Conservation (phyloP, 2,888 invertebrate species). For the Mechanitis messenoides region DNA sequence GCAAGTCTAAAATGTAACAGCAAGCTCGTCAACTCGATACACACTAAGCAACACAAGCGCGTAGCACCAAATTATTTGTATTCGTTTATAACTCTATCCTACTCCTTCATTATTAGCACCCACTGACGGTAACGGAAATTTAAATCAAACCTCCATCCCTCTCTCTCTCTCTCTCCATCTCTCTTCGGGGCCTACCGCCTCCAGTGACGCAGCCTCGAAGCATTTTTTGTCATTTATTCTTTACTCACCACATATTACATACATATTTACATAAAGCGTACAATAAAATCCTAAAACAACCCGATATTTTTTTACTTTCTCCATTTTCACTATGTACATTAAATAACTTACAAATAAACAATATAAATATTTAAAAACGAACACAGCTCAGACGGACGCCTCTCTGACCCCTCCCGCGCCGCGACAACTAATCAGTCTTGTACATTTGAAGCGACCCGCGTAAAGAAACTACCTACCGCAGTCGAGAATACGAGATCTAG, state of each 20-base stretch:
- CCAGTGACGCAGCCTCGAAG: conserved; percentile 20
- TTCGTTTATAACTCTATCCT: neutral
- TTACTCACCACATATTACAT: conserved; percentile 65
- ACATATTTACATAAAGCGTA: conserved; percentile 66
- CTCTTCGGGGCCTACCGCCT: no score
- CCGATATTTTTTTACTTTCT: conserved; percentile 53
- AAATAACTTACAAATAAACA: conserved; percentile 72
- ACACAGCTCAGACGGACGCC: conserved; percentile 41
- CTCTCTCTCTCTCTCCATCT: no score
- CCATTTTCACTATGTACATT: conserved; percentile 69
- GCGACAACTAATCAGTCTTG: neutral
- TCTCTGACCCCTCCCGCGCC: conserved; percentile 33
- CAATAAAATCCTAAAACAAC: conserved; percentile 56
- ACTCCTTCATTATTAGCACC: no score
- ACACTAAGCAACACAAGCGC: conserved; percentile 21
- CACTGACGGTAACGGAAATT: no score
- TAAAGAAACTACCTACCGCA: no score
- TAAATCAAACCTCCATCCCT: neutral
- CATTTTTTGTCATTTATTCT: conserved; percentile 68
- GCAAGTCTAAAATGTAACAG: conserved; percentile 19
- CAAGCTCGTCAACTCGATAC: conserved; percentile 17
- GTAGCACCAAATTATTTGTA: conserved; percentile 22
- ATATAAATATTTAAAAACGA: conserved; percentile 68
- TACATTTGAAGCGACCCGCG: neutral
- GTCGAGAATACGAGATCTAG: no score